Evolutionary conservation across 2,113 vertebrate genomes (phyloP).

Genomic region (Parotia lawesii): DNA sequence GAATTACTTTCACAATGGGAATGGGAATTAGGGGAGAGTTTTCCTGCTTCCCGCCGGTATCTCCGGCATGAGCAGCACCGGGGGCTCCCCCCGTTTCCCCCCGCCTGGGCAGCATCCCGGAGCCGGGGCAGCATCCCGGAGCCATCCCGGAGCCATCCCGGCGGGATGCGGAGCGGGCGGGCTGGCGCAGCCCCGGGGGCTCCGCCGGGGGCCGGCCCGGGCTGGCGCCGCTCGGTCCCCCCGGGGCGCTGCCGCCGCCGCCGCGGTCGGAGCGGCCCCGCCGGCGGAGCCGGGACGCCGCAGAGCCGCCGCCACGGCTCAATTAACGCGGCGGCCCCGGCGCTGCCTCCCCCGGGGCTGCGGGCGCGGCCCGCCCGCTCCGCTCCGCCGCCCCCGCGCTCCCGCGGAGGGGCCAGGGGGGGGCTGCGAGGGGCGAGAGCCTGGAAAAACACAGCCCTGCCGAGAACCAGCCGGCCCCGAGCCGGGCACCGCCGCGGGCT

Average conservation of each 20-base stretch:
- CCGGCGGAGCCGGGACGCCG: background rate
- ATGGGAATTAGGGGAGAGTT: background rate
- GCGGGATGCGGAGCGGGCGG: background rate
- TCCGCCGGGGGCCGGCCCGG: background rate
- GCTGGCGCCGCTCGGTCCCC: background rate
- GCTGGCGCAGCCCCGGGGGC: background rate
- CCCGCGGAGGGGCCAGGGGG: background rate
- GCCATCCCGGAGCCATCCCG: background rate
- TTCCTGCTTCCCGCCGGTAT: background rate
- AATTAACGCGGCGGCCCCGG: background rate
- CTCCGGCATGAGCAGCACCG: rapidly evolving
- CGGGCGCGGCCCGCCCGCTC: background rate
- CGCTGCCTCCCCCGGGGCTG: background rate
- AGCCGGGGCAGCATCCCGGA: background rate
- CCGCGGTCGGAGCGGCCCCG: background rate
- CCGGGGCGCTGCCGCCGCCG: background rate
- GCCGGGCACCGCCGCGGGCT: background rate
- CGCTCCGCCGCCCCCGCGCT: background rate
- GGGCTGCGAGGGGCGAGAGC: background rate
- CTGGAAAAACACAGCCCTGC: background rate
- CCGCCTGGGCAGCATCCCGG: background rate
- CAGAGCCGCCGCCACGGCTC: background rate
- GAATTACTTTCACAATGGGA: background rate
- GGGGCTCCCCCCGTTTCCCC: background rate
- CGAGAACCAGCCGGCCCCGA: background rate